Conservation (phyloP, 2,888 invertebrate species). For the Agonopterix alstromeriana region DNA sequence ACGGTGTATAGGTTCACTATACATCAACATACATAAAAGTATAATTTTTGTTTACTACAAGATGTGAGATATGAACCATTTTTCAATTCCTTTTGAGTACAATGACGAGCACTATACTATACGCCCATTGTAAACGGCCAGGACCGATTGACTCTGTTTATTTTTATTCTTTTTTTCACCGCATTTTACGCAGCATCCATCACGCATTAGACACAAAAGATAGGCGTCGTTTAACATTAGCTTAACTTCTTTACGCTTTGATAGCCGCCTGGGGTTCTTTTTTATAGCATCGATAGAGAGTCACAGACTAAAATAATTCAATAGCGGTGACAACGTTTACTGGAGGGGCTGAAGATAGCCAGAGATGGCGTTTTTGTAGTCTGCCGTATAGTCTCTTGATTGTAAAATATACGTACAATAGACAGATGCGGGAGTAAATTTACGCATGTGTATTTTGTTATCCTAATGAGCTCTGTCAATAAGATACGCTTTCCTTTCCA, state of each 20-base stretch:
- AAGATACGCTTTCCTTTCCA: constrained; percentile 53
- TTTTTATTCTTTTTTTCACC: constrained; percentile 48
- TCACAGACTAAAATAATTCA: constrained; percentile 47
- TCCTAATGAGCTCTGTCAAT: constrained; percentile 67
- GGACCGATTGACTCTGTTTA: constrained; percentile 47
- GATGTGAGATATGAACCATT: constrained; percentile 47
- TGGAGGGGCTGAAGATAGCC: constrained; percentile 35
- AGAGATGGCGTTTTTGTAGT: constrained; percentile 38
- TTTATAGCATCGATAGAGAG: constrained; percentile 21
- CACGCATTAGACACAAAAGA: constrained; percentile 70
- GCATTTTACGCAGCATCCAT: constrained; percentile 63
- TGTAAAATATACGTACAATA: constrained; percentile 45
- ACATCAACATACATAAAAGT: constrained; percentile 57
- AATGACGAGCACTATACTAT: constrained; percentile 32
- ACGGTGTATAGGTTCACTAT: constrained; percentile 28
- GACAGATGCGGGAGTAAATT: constrained; percentile 55
- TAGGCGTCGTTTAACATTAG: constrained; percentile 73
- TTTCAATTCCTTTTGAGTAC: constrained; percentile 45
- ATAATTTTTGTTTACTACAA: constrained; percentile 39
- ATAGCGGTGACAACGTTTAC: constrained; percentile 32
- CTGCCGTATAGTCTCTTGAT: constrained; percentile 30
- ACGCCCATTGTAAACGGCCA: constrained; percentile 42
- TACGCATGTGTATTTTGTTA: constrained; percentile 71
- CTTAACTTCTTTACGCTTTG: constrained; percentile 75
- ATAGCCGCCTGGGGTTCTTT: constrained; percentile 54